Percentiles rank a stretch among this genome's conserved stretches.
Conservation (phyloP, 2,113 vertebrate species). For the Elephas maximus region DNA sequence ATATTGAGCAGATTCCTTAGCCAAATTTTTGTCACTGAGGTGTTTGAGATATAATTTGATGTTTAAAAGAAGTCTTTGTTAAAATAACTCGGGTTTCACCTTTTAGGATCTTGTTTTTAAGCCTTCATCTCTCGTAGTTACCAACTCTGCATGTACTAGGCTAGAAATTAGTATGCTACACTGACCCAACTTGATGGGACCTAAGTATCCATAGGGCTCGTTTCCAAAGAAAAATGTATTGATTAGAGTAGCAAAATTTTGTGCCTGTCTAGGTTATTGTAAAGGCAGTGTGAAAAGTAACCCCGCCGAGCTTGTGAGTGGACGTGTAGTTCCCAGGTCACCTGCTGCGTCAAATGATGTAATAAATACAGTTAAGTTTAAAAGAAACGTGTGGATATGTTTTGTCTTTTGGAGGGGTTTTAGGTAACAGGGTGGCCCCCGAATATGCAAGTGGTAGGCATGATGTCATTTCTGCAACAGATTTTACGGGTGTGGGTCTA, state of each 20-base stretch:
- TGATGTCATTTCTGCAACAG: fast-evolving
- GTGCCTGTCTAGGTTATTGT: neutral
- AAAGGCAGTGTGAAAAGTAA: neutral
- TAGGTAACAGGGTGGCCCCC: too few species aligned
- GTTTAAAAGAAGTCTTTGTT: constrained; percentile 78
- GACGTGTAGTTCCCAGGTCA: neutral
- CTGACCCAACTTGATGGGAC: neutral
- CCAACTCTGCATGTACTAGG: constrained; percentile 87
- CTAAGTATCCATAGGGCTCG: neutral
- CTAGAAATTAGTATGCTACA: constrained; percentile 23
- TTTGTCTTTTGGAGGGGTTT: neutral
- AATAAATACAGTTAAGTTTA: constrained; percentile 70
- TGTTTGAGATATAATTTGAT: constrained; percentile 24
- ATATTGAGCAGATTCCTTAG: constrained; percentile 31
- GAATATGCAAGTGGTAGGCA: fast-evolving
- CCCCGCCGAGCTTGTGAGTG: neutral
- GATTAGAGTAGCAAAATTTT: neutral
- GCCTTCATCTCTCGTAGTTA: constrained; percentile 83
- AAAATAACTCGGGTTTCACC: constrained; percentile 84
- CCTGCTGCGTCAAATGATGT: constrained; percentile 48
- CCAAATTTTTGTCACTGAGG: neutral
- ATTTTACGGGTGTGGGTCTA: fast-evolving
- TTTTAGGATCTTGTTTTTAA: constrained; percentile 82
- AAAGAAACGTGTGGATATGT: neutral
- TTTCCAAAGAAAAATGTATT: constrained; percentile 10